A percentile compares a stretch with the other conserved stretches of the same genome.
phyloP scores from a whole-genome alignment of 37 sponge, comb jelly and placozoan species.

The Spongia lamella region DNA sequence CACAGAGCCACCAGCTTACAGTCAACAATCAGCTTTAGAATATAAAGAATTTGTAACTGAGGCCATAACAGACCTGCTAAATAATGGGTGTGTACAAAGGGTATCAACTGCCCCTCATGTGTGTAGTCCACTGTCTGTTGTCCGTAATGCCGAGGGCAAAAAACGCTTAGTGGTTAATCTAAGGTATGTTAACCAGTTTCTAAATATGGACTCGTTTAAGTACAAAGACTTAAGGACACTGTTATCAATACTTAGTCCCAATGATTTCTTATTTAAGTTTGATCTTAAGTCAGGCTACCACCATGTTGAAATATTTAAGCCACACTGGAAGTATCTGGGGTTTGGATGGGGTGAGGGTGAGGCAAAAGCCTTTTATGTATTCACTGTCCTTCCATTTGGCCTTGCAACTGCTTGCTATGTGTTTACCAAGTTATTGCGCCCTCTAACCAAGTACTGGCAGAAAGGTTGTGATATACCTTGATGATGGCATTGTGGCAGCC shows the following conservation, averaged over 20 bases:
- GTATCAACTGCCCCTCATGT: no score
- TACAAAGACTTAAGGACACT: slow-evolving; percentile 7
- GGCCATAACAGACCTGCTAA: no score
- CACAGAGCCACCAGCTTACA: slow-evolving; percentile 2
- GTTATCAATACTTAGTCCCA: neutral
- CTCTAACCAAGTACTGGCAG: slow-evolving; percentile 1
- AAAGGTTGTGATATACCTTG: slow-evolving; percentile 21
- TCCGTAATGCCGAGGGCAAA: neutral
- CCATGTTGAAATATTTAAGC: slow-evolving; percentile 1
- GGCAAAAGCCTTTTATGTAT: slow-evolving; percentile 9
- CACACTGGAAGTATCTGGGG: slow-evolving; percentile 10
- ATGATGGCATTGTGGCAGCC: slow-evolving; percentile 26
- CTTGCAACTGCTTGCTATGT: slow-evolving; percentile 20
- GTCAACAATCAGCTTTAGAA: slow-evolving; percentile 1
- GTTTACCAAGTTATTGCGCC: slow-evolving; percentile 28
- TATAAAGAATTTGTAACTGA: no score
- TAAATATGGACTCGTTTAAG: neutral
- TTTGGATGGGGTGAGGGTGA: slow-evolving; percentile 12
- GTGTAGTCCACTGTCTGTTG: slow-evolving; percentile 9
- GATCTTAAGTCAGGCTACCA: slow-evolving; percentile 18
- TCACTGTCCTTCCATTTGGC: slow-evolving; percentile 33
- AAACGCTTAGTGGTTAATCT: slow-evolving; percentile 9
- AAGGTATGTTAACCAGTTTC: slow-evolving; percentile 2
- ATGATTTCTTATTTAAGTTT: slow-evolving; percentile 12
- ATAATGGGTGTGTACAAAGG: no score